Base-by-base conservation (phyloP, 2,113 vertebrate genomes). In the Dasyornis broadbenti region DNA sequence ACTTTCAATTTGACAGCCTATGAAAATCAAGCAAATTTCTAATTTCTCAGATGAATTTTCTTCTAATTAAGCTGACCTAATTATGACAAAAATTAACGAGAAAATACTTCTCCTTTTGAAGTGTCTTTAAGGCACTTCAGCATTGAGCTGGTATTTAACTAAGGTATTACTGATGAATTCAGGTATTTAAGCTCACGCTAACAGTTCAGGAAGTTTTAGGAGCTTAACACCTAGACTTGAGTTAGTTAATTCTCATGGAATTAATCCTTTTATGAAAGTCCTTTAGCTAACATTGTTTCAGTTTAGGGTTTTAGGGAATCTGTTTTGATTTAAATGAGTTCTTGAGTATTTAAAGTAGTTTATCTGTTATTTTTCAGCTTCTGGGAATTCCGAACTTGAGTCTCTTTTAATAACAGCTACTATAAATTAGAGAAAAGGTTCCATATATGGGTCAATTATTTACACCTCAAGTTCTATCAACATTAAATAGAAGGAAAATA, bases 221-320 rank as follows among this genome's bases (percentile, higher is more conserved):
- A 78, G 81, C 81, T 96, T 95, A 95, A 82, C 21, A 76, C 6
- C 20, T 76, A 45, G 54, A 27, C 44, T 87, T 42, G 76, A 65
- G 57, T 10, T 69, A 79, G 73, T 79, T 96, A 92, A 91, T 94
- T 87, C 65, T 71, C 45, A 47, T 2, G 2, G 42, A 91, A 64
- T 82, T 85, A 95, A 95, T 91, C 89, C 23, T 72, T 85, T 91
- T 85, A 87, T 28, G 31, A 91, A 95, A 92, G 40, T 53, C 57
- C 59, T 94, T 82, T 61, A 92, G 73, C 44, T 85, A 91, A 91
- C 28, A 84, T 79, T 91, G 40, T 91, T 87, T 94, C 37, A 42
- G 45, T 79, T 82, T 76, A 85, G 81, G 27, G n/a, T 30, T 87
- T 91, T 85, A 91, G 75, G 39, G 45, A 89, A 72, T 53, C 26